Evolutionary conservation across 2,888 invertebrate genomes (phyloP).

Genomic region (Calliopum simillimum): DNA sequence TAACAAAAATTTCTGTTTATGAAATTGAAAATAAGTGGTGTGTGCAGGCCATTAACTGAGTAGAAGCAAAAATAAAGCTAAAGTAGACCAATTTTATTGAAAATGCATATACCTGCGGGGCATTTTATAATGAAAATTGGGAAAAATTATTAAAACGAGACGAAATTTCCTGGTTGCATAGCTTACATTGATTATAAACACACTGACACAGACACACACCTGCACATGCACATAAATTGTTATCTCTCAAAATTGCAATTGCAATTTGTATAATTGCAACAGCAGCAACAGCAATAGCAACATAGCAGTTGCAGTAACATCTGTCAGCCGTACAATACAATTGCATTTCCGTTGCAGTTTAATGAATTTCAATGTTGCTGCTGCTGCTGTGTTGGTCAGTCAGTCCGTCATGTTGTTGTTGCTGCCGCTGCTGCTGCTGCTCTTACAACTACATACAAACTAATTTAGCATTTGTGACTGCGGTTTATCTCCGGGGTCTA

Average conservation of each 20-base stretch:
- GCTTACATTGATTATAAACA: too few species aligned
- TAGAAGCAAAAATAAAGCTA: too few species aligned
- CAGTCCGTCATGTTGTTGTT: background rate
- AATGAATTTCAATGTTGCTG: conserved; percentile 20
- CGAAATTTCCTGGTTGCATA: too few species aligned
- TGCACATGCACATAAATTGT: conserved; percentile 46
- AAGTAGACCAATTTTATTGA: too few species aligned
- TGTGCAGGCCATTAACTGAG: too few species aligned
- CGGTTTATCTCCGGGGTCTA: conserved; percentile 19
- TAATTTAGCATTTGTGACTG: conserved; percentile 5
- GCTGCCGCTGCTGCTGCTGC: background rate
- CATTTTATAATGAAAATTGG: too few species aligned
- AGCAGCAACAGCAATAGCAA: conserved; percentile 10
- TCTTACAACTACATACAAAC: background rate
- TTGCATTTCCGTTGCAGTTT: conserved; percentile 20
- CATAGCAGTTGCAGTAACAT: conserved; percentile 25
- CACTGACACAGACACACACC: conserved; percentile 40
- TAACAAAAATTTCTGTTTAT: too few species aligned
- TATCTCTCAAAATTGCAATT: conserved; percentile 44
- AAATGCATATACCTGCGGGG: too few species aligned
- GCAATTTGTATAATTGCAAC: conserved; percentile 50
- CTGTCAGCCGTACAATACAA: conserved; percentile 22
- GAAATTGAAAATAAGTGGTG: too few species aligned
- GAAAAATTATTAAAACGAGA: too few species aligned
- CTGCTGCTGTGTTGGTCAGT: background rate